Conservation (phyloP, 2,888 invertebrate species). For the Chrysolina oricalcia region DNA sequence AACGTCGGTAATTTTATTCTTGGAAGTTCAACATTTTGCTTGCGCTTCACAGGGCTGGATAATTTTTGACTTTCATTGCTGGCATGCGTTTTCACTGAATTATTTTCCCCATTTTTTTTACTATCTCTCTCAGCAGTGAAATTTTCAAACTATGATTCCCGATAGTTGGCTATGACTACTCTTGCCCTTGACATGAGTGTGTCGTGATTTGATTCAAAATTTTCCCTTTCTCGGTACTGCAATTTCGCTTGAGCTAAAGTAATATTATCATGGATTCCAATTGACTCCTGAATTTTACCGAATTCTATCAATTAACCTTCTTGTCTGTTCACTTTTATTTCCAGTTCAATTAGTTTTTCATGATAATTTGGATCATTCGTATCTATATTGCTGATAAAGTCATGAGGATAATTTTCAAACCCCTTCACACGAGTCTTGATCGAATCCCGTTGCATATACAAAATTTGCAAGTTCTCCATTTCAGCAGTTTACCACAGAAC, state of each 20-base stretch:
- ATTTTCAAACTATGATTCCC: neutral
- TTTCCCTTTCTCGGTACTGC: neutral
- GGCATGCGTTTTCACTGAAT: neutral
- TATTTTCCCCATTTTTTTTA: too few species aligned
- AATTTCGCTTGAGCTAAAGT: too few species aligned
- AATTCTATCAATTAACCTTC: conserved; percentile 2
- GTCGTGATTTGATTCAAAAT: neutral
- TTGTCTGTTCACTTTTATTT: neutral
- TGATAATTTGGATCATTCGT: neutral
- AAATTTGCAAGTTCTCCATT: neutral
- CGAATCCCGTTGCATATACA: neutral
- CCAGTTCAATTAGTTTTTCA: neutral
- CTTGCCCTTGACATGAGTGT: neutral
- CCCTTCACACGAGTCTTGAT: neutral
- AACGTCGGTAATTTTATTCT: conserved; percentile 10
- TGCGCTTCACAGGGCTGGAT: neutral
- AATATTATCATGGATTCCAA: too few species aligned
- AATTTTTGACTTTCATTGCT: neutral
- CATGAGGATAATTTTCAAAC: neutral
- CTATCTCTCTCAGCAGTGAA: too few species aligned
- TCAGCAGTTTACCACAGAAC: neutral
- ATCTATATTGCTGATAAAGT: neutral
- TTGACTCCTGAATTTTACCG: neutral
- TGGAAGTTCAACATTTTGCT: conserved; percentile 8
- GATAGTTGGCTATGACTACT: neutral